These are phyloP conservation scores for Anarrhichthys ocellatus DNA, from an alignment of 2,113 vertebrate genomes.

Conservation along the genomic window DNA sequence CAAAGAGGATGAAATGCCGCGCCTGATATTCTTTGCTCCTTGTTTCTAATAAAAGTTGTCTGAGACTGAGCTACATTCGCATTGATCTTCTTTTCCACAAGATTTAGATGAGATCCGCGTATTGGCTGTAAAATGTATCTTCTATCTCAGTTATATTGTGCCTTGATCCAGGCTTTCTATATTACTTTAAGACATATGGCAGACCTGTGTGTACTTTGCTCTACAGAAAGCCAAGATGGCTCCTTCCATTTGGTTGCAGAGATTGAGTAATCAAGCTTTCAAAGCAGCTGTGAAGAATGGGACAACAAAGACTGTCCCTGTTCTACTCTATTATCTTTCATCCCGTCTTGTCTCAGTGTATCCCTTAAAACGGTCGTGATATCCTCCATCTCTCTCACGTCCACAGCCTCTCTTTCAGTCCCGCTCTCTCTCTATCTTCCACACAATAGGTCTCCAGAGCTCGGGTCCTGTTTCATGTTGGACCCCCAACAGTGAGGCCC, in stretches of 20 bases:
- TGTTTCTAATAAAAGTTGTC: conserved; percentile 55
- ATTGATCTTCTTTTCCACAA: conserved; percentile 39
- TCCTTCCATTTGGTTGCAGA: conserved; percentile 34
- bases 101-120: conserved; percentile 36
- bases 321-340: conserved; percentile 54
- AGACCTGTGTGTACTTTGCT: conserved; percentile 19
- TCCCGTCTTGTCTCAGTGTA: conserved; percentile 34
- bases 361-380: conserved; percentile 48
- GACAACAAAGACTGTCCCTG: conserved; percentile 49
- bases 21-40: conserved; percentile 32
- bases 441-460: conserved; percentile 41
- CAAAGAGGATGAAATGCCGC: conserved; percentile 24
- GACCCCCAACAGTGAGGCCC: conserved; percentile 10
- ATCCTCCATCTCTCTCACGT: conserved; percentile 30
- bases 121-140: conserved; percentile 52
- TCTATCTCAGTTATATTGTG: conserved; percentile 43
- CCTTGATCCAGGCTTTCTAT: conserved; percentile 51
- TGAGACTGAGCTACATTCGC: conserved; percentile 35
- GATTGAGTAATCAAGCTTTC: conserved; percentile 53
- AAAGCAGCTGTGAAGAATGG: conserved; percentile 41
- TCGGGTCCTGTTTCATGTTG: conserved; percentile 54
- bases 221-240: conserved; percentile 1
- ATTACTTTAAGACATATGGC: conserved; percentile 57
- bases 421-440: conserved; percentile 12
- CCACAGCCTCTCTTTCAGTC: conserved; percentile 36